Evolutionary conservation across 2,113 vertebrate species (phyloP), one percentile per base, ranked within the genome.

Genomic region (Dissostichus mawsoni): DNA sequence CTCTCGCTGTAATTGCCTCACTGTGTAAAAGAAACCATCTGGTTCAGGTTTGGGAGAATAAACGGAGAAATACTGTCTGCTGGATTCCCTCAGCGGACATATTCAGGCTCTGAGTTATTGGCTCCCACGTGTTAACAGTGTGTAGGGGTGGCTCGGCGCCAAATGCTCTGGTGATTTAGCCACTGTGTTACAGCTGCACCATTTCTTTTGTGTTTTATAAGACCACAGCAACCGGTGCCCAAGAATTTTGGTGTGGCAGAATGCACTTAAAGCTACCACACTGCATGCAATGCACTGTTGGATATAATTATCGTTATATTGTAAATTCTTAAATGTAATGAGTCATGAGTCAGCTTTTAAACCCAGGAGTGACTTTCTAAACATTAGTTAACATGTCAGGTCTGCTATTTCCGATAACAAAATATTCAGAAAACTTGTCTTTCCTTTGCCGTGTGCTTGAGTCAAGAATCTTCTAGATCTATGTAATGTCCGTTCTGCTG

Each of bases 1-100:
- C 47, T 74, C 53, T 57, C 29, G 8, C 58, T 63, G 63, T 55
- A 53, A 64, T 69, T 48, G 58, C 57, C 41, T 29, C 6, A 2
- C 20, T 18, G 14, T 12, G 56, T 68, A n/a, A 77, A 68, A 69
- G 13, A 64, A 59, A 58, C 9, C 82, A 85, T 82, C 83, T 85
- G 83, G 76, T 82, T 80, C 67, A 64, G 47, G 57, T 76, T 74
- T 41, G 18, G 56, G 50, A 61, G 70, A 62, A 76, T 50, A 79
- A 82, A 77, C 70, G 18, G 53, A 61, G 55, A 10, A 33, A 67
- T 16, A 10, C 36, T 18, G 17, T 11, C 51, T 50, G 69, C 62
- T 50, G 70, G 44, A 63, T 78, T 55, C 61, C 58, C 66, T 75
- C 65, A 47, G 63, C 13, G 4, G 74, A 29, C 29, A 12, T 16